Base-by-base conservation (phyloP, 2,113 vertebrate species). In the Limanda limanda region DNA sequence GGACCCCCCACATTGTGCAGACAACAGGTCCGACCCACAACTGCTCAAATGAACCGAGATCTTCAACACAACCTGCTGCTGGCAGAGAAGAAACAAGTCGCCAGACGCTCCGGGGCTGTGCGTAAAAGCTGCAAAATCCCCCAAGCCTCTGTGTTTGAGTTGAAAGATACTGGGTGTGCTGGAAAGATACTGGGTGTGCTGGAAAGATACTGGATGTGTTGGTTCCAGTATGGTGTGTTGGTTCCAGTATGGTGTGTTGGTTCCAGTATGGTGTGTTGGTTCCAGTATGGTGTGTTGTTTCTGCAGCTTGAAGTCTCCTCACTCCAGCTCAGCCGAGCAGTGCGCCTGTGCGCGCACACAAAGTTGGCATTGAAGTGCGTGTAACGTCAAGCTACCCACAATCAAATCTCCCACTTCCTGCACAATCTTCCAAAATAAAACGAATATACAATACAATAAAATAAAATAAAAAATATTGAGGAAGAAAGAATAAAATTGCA, bases 1-100 rank as follows among this genome's bases (percentile, higher is more conserved):
- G 92, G 52, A 95, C 92, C 52, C 81, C 92, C 93, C 95, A 93
- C 95, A 96, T 98, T 57, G 14, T 87, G 70, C 0, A 51, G 54
- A 58, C 21, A 71, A 55, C 21, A 71, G 47, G 59, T 76, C 55
- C 14, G 6, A 31, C 27, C 25, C 51, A 48, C 73, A 81, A 52
- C 20, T 79, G 25, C 40, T 13, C 48, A 15, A 42, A 25, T 2
- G 17, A 11, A 10, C 40, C 23, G 8, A 37, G 48, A 59, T 59
- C 63, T 56, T n/a, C 47, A 18, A 40, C 68, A 23, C 6, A 74
- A 65, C 15, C 18, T 51, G 47, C 14, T 25, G 14, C 14, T 25
- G 23, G 65, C 6, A 65, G 65, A 68, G 51, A 66, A 13, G 56
- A 74, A n/a, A 3, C 24, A 66, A 68, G 74, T 84, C 71, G 45